phyloP scores from a whole-genome alignment of 1,140 invertebrate genomes.

The Drosophila mauritiana region DNA sequence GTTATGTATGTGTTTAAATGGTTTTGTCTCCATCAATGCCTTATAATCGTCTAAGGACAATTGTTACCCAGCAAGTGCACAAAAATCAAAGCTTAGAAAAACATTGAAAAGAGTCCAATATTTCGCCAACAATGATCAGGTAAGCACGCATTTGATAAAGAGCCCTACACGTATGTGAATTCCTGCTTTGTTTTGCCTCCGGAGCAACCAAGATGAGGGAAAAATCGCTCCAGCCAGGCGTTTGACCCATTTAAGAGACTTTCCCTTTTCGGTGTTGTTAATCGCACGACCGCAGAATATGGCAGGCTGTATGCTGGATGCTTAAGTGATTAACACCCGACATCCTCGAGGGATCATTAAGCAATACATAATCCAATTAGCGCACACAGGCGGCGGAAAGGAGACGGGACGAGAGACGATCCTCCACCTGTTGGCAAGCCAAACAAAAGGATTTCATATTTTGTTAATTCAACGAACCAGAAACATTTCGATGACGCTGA shows the following conservation, averaged over 20 bases:
- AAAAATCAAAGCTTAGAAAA: neutral
- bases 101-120: neutral
- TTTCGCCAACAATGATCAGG: neutral
- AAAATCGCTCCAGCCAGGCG: neutral
- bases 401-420: constrained; percentile 17
- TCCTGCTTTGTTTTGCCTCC: neutral
- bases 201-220: neutral
- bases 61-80: neutral
- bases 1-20: too few species aligned
- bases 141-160: neutral
- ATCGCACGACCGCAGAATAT: constrained; percentile 57
- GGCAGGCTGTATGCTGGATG: constrained; percentile 33
- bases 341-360: constrained; percentile 67
- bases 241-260: constrained; percentile 45
- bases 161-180: neutral
- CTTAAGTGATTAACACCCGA: constrained; percentile 64
- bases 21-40: too few species aligned
- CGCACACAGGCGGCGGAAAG: constrained; percentile 11
- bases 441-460: constrained; percentile 68
- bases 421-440: constrained; percentile 65
- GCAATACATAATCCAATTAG: constrained; percentile 80
- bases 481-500: constrained; percentile 63
- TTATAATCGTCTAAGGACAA: neutral
- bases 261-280: constrained; percentile 55
- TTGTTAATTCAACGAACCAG: constrained; percentile 75